phyloP scores from a whole-genome alignment of 2,888 invertebrate species.

The Hipparchia sbordonii region DNA sequence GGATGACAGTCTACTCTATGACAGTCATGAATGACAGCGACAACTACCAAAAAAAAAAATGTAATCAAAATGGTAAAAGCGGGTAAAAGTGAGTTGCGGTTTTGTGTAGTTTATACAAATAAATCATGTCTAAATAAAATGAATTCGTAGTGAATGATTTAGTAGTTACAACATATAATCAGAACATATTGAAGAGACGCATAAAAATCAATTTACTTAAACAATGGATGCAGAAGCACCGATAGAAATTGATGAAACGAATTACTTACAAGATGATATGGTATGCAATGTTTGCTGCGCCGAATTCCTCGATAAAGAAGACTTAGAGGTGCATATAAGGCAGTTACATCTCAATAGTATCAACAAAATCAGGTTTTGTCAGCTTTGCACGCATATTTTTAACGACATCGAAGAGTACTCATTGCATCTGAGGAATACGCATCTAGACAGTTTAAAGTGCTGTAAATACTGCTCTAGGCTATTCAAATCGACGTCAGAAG shows the following conservation, averaged over 20 bases:
- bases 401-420: slow-evolving; percentile 52
- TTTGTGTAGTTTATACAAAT: too few species aligned
- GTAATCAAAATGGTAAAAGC: too few species aligned
- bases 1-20: too few species aligned
- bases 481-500: slow-evolving; percentile 45
- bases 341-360: slow-evolving; percentile 54
- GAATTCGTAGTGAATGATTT: too few species aligned
- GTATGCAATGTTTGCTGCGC: slow-evolving; percentile 58
- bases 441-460: slow-evolving; percentile 49
- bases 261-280: slow-evolving; percentile 46
- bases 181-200: not conserved
- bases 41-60: too few species aligned
- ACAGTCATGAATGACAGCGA: too few species aligned
- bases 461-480: slow-evolving; percentile 59
- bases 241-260: slow-evolving; percentile 10
- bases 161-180: not conserved
- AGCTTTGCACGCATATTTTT: slow-evolving; percentile 52
- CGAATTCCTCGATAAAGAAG: slow-evolving; percentile 66
- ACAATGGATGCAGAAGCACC: slow-evolving; percentile 1
- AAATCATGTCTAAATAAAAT: too few species aligned
- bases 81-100: too few species aligned
- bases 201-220: not conserved
- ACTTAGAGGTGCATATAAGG: slow-evolving; percentile 55
- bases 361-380: slow-evolving; percentile 47
- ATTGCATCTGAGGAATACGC: slow-evolving; percentile 56